Base-by-base conservation (phyloP, 2,797 vertebrate species). In the Tinamus major region DNA sequence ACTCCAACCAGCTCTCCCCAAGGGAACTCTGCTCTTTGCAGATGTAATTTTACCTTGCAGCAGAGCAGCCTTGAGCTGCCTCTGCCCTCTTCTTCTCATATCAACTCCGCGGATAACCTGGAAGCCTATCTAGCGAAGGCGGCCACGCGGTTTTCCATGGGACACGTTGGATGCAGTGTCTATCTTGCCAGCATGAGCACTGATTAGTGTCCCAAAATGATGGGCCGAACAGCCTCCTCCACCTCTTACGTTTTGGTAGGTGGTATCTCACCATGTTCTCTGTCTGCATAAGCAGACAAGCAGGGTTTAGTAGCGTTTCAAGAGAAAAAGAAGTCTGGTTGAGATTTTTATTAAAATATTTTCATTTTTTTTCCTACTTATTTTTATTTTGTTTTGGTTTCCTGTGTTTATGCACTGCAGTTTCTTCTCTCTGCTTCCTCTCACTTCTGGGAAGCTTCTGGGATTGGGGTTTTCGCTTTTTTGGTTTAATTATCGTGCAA, bases 381-480 rank as follows among this genome's bases (percentile, higher is more conserved):
- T 13, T 49, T 49, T 49, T 49, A 24, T 24, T 24, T 5, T 46
- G 27, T 31, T 31, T 37, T 64, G 72, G 44, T 13, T 70, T 59
- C 63, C 49, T 37, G 44, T 55, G 33, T 21, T 75, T 56, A 44
- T 42, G 79, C 55, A 9, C 6, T 29, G 26, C 23, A 24, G 23
- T 49, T 49, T 49, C 23, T 24, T 49, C 23, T 49, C 48, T 24
- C 48, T 48, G 46, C 21, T 23, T 48, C 21, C 20, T 48, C 46
- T 48, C 46, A 23, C 21, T 48, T 35, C 35, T 35, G 35, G 35
- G 46, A 48, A 70, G 17, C 65, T 89, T n/a, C 11, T 59, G n/a
- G 31, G 18, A 6, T 1, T 63, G 12, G 4, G 2, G 0, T 2
- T 83, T 80, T 64, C 69, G 5, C 2, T 13, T 39, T 2, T 2